Percentiles rank a stretch among this genome's conserved stretches.
Conservation (phyloP, 92 coral and sea anemone species). For the Bergia sp. region DNA sequence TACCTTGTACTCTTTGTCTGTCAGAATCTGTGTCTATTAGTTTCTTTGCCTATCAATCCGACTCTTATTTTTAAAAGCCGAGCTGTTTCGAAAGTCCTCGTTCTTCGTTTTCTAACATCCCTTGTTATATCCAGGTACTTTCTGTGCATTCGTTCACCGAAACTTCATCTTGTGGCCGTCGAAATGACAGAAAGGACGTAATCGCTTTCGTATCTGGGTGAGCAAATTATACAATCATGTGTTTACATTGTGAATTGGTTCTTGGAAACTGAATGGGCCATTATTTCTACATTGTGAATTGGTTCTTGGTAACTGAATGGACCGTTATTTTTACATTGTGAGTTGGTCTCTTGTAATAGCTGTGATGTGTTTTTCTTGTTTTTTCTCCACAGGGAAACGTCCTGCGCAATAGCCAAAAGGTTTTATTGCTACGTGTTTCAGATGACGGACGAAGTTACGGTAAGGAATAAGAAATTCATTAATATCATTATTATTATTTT, state of each 20-base stretch:
- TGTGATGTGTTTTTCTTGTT: not conserved
- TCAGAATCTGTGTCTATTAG: not conserved
- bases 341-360: too few species aligned
- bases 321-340: not conserved
- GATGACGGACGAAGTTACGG: conserved; percentile 67
- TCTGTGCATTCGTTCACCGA: conserved; percentile 85
- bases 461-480: conserved; percentile 14
- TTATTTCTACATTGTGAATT: too few species aligned
- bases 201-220: conserved; percentile 93
- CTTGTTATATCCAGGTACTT: conserved; percentile 53
- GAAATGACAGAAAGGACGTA: conserved; percentile 75
- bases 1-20: too few species aligned
- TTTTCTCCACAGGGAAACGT: conserved; percentile 67
- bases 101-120: not conserved
- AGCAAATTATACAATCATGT: not conserved
- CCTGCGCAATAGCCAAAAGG: conserved; percentile 74
- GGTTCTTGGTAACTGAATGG: not conserved
- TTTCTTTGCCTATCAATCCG: not conserved
- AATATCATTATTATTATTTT: too few species aligned
- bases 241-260: too few species aligned
- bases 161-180: conserved; percentile 86
- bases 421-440: conserved; percentile 86
- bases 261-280: not conserved
- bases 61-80: not conserved
- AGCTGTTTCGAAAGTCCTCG: not conserved